These are phyloP conservation scores for Seriola dumerili DNA, from an alignment of 2,113 vertebrate genomes.

Conservation along the genomic window DNA sequence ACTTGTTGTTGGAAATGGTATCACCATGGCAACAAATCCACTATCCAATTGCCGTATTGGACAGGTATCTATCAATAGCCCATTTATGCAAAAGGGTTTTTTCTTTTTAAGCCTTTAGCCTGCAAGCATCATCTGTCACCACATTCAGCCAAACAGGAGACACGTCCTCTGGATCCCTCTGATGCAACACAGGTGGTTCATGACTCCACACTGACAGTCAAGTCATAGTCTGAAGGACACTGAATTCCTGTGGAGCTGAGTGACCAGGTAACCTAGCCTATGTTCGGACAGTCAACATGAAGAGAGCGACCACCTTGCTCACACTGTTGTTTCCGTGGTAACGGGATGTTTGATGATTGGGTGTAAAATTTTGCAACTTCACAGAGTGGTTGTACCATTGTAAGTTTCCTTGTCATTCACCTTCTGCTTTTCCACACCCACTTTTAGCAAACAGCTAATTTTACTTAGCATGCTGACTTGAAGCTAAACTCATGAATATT, in stretches of 20 bases:
- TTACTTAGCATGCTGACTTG: neutral
- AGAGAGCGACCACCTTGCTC: neutral
- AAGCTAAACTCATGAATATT: no score
- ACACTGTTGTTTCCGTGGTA: neutral
- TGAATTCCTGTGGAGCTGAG: neutral
- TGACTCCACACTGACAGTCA: constrained; percentile 10
- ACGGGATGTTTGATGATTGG: constrained; percentile 6
- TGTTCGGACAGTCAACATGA: neutral
- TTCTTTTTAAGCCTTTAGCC: neutral
- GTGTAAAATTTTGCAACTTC: neutral
- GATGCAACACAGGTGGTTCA: neutral
- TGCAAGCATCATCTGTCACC: neutral
- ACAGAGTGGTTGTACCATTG: neutral
- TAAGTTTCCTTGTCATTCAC: neutral
- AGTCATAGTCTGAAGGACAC: constrained; percentile 7
- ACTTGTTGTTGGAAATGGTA: neutral
- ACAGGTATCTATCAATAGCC: neutral
- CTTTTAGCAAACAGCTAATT: neutral
- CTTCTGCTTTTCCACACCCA: no score
- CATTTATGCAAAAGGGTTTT: neutral
- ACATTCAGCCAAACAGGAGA: neutral
- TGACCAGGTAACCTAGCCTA: neutral
- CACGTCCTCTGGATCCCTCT: no score
- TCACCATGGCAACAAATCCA: neutral
- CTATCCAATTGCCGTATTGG: neutral